Base-by-base conservation (phyloP, 2,113 vertebrate genomes). In the Gobius niger region DNA sequence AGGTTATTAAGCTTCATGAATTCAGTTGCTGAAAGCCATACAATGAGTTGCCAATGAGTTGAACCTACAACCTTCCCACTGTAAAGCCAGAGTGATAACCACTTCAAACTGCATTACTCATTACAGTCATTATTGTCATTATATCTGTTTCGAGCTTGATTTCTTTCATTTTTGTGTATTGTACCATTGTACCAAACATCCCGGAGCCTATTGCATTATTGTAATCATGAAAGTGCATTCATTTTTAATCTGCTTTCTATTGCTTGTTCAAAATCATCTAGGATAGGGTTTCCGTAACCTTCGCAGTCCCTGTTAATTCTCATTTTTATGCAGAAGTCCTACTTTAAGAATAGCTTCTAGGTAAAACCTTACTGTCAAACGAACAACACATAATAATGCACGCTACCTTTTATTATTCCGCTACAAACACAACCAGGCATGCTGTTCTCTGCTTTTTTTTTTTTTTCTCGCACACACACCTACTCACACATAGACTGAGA, bases 311-410 rank as follows among this genome's bases (percentile, higher is more conserved):
- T 14, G 13, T 57, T 66, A 15, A 16, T 53, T 61, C 53, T 70
- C 15, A 3, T 47, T 56, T 40, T 60, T 15, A 64, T 44, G 42
- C 56, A 59, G 47, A 50, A 59, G 44, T 59, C 50, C 40, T 8
- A 54, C 47, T 44, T 67, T 49, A 46, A 67, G n/a, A 67, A 54
- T 10, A 49, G 41, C 47, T 76, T 50, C 62, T 24, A 60, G 47
- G 47, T 24, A 44, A 34, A 67, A 59, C 7, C 15, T 44, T 47
- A 15, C 0, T 14, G 8, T 51, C 40, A 14, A 65, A 59, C 5
- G 2, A 63, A 49, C 51, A 56, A 44, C 46, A 44, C 14, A 65
- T 64, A 64, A 68, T 40, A 14, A 34, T n/a, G 42, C 54, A 40
- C 14, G 4, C 63, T 59, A 11, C 11, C 16, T 49, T 66, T 53